Evolutionary conservation across 2,113 vertebrate species (phyloP), one percentile per base, ranked within the genome.

Genomic region (Brachyistius frenatus): DNA sequence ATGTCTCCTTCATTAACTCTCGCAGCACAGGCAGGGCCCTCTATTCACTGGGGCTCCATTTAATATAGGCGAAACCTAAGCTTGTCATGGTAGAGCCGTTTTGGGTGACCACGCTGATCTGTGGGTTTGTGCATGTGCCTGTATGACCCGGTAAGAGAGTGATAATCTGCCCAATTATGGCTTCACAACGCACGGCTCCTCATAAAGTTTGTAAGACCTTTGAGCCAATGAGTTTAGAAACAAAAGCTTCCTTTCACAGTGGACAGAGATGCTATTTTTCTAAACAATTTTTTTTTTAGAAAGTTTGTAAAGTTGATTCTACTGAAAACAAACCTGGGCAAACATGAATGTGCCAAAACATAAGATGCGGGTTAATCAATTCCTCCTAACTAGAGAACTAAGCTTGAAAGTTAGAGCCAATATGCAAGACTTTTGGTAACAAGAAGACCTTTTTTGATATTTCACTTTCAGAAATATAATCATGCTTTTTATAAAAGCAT

Each of bases 61-160:
- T 89, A 94, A 94, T 93, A 93, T 58, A 76, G 78, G 69, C 73
- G 94, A 93, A 94, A 94, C 93, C 83, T 81, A 92, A 94, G 85
- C 87, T 93, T 71, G 88, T 68, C 91, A 92, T 84, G 87, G 67
- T 75, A 64, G 80, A 87, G 80, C 66, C 72, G 88, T 83, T 88
- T 93, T 89, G 76, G 85, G 87, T 94, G 91, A 93, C 92, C 76
- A 52, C 71, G 55, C 63, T 72, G 79, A 85, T 84, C 78, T 85
- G 85, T 79, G 74, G 68, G 69, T 69, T 68, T 67, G 56, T 83
- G 83, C 41, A 49, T 60, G 66, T 58, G 60, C 35, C 9, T 31
- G 62, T 60, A 70, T 35, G 57, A 74, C 66, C 84, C 39, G 58
- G 70, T 66, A 36, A 83, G 62, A 73, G 58, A 68, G 83, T 91